Evolutionary conservation across 2,888 invertebrate species (phyloP), one percentile per base, ranked within the genome.

Genomic region (Hipparchia semele): DNA sequence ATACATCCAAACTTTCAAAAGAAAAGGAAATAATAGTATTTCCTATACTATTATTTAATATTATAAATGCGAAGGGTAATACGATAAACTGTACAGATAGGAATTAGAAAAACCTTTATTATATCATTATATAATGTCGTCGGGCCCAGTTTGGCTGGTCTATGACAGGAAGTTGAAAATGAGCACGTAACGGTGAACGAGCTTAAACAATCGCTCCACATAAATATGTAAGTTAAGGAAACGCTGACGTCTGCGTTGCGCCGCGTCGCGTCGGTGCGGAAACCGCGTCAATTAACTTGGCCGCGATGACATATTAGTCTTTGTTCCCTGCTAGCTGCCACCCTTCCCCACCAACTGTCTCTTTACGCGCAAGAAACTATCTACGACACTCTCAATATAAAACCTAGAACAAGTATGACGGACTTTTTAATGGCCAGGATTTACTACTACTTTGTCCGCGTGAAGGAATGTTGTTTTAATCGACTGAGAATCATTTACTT

Each of bases 271-370:
- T 86, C 86, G 87, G 86, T 87, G 83, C 93, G 93, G 93, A 93
- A 93, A 90, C 92, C 90, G 88, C 92, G 93, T 93, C 93, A 93
- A 93, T 94, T 94, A 93, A 92, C 90, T 91, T 87, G 87, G 86
- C 87, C 87, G 81, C 89, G 88, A 92, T 93, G 93, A 93, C 93
- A 92, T 92, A 94, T 94, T 92, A 91, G 90, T 90, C 91, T 92
- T 92, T 92, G 92, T 92, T 91, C 90, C 84, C 82, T 80, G 78
- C 79, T 81, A 79, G 79, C 81, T 80, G 54, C 67, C 54, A 56
- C 70, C 54, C 70, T 70, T 54, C 62, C 72, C 73, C 76, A 75
- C 69, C 80, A 78, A 76, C 83, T 71, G 83, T 83, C 83, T 84
- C 87, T 88, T 87, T 84, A 86, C 54, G 51, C 49, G 13, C 85